Base-by-base conservation (phyloP, 35 echinoderm and acorn worm genomes). In the Lytechinus variegatus region DNA sequence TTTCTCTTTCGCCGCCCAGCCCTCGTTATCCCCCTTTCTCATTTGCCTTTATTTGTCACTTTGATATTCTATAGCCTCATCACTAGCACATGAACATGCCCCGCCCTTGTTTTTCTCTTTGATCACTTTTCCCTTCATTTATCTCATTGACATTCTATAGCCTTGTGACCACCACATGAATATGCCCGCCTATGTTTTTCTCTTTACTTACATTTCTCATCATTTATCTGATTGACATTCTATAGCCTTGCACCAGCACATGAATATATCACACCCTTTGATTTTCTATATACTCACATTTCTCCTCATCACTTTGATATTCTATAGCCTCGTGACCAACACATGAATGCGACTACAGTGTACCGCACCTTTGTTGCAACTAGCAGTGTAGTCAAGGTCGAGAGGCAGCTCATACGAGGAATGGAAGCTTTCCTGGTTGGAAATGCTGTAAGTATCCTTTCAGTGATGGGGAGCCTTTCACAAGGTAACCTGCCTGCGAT, bases 341-440 rank as follows among this genome's bases (percentile, higher is more conserved):
- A 97, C 95, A 95, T 95, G 87, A 95, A 96, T 95, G 97, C 97
- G 11, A 99, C 94, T 28, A 90, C 97, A 11, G 86, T 98, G 21
- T 99, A 99, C 89, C 98, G 97, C 86, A 97, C 97, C 61, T 99
- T 97, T 87, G 95, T 99, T 52, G 97, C 94, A 8, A 98, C 98
- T 8, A 95, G 96, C 88, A 99, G 96, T 92, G 96, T 96, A 33
- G 95, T 99, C 27, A 95, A 96, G 19, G 94, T 99, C n/a, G 95
- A 98, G 55, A 98, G 95, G 86, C 90, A 56, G n/a, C 95, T 97
- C 28, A 66, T 98, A 27, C 94, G 94, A 52, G 97, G 96, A 21
- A 99, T 99, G 97, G 91, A 96, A 21, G 97, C 95, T 54, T 99
- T 95, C 94, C 89, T 99, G 13, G 94, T 98, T 61, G 97, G 97